phyloP scores from a whole-genome alignment of 2,888 invertebrate species.

The Cylloceria caligata region DNA sequence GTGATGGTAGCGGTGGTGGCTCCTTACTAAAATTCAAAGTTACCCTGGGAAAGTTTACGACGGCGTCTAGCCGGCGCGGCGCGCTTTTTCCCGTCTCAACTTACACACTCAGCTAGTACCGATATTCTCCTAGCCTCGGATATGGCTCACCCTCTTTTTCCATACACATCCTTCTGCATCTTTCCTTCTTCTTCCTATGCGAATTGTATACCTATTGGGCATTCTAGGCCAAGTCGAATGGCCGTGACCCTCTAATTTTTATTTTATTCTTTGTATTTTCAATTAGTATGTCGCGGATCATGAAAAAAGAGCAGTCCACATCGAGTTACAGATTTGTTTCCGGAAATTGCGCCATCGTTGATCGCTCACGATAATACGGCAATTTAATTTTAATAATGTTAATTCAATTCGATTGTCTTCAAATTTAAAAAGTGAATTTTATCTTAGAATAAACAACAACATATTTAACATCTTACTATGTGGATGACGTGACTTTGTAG shows the following conservation, averaged over 20 bases:
- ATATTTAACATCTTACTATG: too few species aligned
- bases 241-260: background rate
- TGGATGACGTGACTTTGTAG: too few species aligned
- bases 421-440: background rate
- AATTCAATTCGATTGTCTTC: background rate
- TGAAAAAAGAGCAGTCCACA: too few species aligned
- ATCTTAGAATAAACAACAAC: background rate
- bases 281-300: background rate
- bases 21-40: slow-evolving; percentile 81
- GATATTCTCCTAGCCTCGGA: slow-evolving; percentile 36
- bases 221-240: slow-evolving; percentile 7
- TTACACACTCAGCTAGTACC: slow-evolving; percentile 18
- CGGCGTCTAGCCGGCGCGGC: slow-evolving; percentile 82
- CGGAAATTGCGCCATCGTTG: too few species aligned
- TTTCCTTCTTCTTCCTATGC: slow-evolving; percentile 21
- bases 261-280: background rate
- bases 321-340: background rate
- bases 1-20: slow-evolving; percentile 42
- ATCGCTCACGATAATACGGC: background rate
- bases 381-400: background rate
- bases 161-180: slow-evolving; percentile 16
- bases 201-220: background rate
- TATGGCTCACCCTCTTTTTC: slow-evolving; percentile 31
- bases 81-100: slow-evolving; percentile 72
- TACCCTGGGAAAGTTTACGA: slow-evolving; percentile 81